Conservation (phyloP, 2,797 vertebrate species). For the Megaceryle alcyon region DNA sequence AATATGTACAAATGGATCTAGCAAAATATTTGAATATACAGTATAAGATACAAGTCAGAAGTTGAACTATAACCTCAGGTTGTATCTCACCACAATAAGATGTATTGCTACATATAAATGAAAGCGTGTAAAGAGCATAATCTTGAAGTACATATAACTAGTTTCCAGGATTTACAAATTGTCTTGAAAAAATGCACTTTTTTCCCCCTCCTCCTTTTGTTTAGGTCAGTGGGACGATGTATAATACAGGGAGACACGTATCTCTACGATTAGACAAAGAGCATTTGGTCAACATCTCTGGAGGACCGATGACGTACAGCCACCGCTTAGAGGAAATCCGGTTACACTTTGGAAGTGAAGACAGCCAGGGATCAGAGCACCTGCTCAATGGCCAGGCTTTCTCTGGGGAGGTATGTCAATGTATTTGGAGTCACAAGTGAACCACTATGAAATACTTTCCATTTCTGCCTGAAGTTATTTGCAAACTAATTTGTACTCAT, state of each 20-base stretch:
- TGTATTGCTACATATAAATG: fast-evolving
- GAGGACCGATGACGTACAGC: constrained; percentile 97
- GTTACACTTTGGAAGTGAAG: constrained; percentile 97
- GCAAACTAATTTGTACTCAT: not conserved
- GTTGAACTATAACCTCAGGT: not conserved
- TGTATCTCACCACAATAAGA: not conserved
- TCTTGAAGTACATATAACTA: not conserved
- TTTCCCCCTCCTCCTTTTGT: not conserved
- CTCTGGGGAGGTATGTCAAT: constrained; percentile 91
- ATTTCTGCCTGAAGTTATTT: not conserved
- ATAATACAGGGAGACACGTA: constrained; percentile 97
- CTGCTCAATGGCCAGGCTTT: constrained; percentile 97
- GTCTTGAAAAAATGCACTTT: not conserved
- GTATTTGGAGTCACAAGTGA: fast-evolving
- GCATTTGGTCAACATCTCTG: constrained; percentile 97
- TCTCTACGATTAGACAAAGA: constrained; percentile 97
- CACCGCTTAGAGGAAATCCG: constrained; percentile 97
- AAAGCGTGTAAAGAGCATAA: not conserved
- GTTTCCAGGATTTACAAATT: not conserved
- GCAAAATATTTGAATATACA: constrained; percentile 45
- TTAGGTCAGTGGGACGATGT: constrained; percentile 98
- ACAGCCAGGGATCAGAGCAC: constrained; percentile 95
- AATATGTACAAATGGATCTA: not conserved
- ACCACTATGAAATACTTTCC: not conserved
- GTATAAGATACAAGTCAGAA: not conserved